These are phyloP conservation scores for Endotricha flammealis DNA, from an alignment of 2,888 invertebrate species.

Conservation along the genomic window DNA sequence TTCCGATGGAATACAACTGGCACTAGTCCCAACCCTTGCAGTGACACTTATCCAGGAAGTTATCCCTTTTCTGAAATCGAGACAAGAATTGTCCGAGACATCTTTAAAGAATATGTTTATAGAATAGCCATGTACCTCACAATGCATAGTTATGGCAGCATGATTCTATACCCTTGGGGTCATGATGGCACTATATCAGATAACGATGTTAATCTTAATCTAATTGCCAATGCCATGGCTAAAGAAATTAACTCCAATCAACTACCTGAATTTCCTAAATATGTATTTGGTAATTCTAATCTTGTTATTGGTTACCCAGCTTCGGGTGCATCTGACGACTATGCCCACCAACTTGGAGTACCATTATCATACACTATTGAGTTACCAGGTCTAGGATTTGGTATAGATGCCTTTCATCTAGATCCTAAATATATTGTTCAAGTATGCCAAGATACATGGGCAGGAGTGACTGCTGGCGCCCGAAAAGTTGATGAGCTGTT, in stretches of 20 bases:
- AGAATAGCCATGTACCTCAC: slow-evolving; percentile 82
- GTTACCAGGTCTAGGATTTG: slow-evolving; percentile 74
- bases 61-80: slow-evolving; percentile 83
- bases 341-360: slow-evolving; percentile 76
- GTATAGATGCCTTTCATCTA: slow-evolving; percentile 74
- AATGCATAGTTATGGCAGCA: slow-evolving; percentile 86
- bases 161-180: slow-evolving; percentile 84
- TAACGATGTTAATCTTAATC: slow-evolving; percentile 64
- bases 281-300: slow-evolving; percentile 73
- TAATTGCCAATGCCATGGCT: slow-evolving; percentile 55
- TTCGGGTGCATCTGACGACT: slow-evolving; percentile 82
- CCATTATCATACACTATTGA: slow-evolving; percentile 81
- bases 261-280: slow-evolving; percentile 53
- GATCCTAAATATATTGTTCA: slow-evolving; percentile 72
- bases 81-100: slow-evolving; percentile 76
- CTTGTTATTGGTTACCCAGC: slow-evolving; percentile 73
- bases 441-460: slow-evolving; percentile 80
- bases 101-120: slow-evolving; percentile 66
- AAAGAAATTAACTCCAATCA: slow-evolving; percentile 48
- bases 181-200: slow-evolving; percentile 71
- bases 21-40: slow-evolving; percentile 73
- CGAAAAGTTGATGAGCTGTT: too few species aligned
- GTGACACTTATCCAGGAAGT: slow-evolving; percentile 79
- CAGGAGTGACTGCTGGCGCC: slow-evolving; percentile 70
- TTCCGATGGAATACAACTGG: slow-evolving; percentile 83